Base-by-base conservation (phyloP, 1,140 invertebrate species). In the Oscheius sp. region DNA sequence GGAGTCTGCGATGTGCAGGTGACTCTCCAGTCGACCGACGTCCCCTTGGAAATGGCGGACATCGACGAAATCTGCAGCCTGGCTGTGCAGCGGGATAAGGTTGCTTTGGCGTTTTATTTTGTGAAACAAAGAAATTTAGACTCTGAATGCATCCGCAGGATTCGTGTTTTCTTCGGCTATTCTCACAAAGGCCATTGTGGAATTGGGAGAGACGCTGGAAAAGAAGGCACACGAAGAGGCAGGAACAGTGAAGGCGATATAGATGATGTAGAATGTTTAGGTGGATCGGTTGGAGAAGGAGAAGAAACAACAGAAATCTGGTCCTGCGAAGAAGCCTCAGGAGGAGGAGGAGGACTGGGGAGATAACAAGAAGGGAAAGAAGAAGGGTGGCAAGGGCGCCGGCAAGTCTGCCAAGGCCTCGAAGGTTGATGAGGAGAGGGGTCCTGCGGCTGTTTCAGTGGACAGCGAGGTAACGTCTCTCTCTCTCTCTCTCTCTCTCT, bases 201-300 rank as follows among this genome's bases (percentile, higher is more conserved):
- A 73, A 49, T 46, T 36, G 42, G 70, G 45, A 32, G 18, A 46
- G 29, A 49, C 34, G 18, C 34, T 18, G 15, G 46, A 73, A 32
- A 65, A 31, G 7, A 4, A 59, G 38, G 29, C 20, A 70, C 28
- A 46, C 20, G 35, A 26, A 35, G 52, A 69, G 45, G 68, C 18
- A 49, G 20, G 34, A 10, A 42, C n/a, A 10, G 38, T 10, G n/a
- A 59, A 10, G 13, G 13, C 13, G 23, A 15, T 15, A 59, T 59
- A 28, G 13, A 15, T 59, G 15, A 10, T 13, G 29, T 59, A n/a
- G n/a, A n/a, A n/a, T n/a, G n/a, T 59, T 59, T 31, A 66, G 31
- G 45, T 66, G 29, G 64, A 74, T 29, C 31, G 34, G 15, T 2
- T 67, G 13, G 64, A 68, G 18, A 28, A 13, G n/a, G 72, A 74